Evolutionary conservation across 1,140 invertebrate species (phyloP).

Genomic region (Polyergus mexicanus): DNA sequence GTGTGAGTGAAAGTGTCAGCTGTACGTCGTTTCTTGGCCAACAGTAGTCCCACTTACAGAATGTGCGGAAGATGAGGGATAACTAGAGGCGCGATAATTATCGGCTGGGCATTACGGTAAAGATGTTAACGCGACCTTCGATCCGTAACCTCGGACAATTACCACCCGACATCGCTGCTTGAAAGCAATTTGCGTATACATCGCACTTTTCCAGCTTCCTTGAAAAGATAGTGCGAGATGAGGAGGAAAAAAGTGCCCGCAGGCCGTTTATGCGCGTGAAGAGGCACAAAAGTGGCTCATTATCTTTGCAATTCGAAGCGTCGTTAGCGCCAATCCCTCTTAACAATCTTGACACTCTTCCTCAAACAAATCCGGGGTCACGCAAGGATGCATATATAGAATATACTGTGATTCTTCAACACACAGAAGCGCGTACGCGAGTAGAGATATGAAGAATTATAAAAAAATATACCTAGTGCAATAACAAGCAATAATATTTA

Average conservation of each 20-base stretch:
- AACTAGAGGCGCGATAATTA: constrained; percentile 69
- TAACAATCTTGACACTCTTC: constrained; percentile 64
- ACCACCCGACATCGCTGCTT: constrained; percentile 70
- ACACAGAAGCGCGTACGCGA: neutral
- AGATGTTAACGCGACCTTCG: constrained; percentile 71
- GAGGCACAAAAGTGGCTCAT: constrained; percentile 74
- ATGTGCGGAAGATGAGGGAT: constrained; percentile 50
- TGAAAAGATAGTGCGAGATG: constrained; percentile 31
- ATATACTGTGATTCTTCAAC: neutral
- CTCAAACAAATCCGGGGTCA: constrained; percentile 66
- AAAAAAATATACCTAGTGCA: neutral
- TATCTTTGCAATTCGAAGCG: constrained; percentile 65
- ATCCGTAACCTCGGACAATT: constrained; percentile 70
- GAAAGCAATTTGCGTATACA: constrained; percentile 73
- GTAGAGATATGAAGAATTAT: neutral
- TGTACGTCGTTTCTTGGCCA: constrained; percentile 62
- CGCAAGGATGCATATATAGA: constrained; percentile 16
- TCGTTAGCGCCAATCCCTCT: constrained; percentile 71
- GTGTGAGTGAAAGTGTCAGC: constrained; percentile 71
- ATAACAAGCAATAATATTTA: constrained; percentile 10
- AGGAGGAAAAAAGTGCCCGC: constrained; percentile 58
- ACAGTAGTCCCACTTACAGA: constrained; percentile 64
- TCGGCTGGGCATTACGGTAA: constrained; percentile 51
- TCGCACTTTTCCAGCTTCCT: constrained; percentile 59
- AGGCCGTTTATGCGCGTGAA: constrained; percentile 57